Evolutionary conservation across 2,888 invertebrate species (phyloP).

Genomic region (Hylaea fasciaria): DNA sequence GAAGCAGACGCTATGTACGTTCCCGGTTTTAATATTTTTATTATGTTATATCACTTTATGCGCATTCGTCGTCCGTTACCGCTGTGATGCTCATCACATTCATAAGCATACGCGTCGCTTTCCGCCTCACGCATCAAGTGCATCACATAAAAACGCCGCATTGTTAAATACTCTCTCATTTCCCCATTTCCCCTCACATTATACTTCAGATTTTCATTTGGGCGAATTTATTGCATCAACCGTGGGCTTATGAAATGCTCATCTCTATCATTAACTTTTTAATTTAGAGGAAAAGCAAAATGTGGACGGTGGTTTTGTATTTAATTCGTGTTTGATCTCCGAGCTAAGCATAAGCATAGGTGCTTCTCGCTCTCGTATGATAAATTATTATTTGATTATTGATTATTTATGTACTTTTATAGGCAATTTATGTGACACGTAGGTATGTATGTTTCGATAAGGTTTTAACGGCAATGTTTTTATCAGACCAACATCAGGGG

Average conservation of each 20-base stretch:
- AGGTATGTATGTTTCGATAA: too few species aligned
- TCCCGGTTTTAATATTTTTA: conserved; percentile 50
- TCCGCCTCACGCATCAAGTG: conserved; percentile 47
- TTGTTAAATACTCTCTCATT: conserved; percentile 35
- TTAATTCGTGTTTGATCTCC: conserved; percentile 36
- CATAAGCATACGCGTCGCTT: conserved; percentile 49
- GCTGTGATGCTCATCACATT: conserved; percentile 57
- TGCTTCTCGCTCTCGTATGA: conserved; percentile 33
- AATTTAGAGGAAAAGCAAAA: conserved; percentile 31
- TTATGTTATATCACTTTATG: conserved; percentile 53
- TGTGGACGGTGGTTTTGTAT: conserved; percentile 25
- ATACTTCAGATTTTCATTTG: conserved; percentile 29
- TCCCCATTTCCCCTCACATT: conserved; percentile 28
- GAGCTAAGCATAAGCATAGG: conserved; percentile 26
- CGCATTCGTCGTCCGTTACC: conserved; percentile 51
- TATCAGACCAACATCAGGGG: too few species aligned
- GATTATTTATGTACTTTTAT: conserved; percentile 44
- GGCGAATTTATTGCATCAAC: conserved; percentile 22
- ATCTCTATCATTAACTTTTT: conserved; percentile 24
- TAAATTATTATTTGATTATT: conserved; percentile 37
- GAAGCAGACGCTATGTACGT: conserved; percentile 41
- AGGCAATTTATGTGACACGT: background rate
- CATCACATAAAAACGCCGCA: conserved; percentile 45
- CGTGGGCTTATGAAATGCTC: conserved; percentile 19
- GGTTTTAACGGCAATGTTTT: too few species aligned